Evolutionary conservation across 2,797 vertebrate species (phyloP).

Genomic region (Poecilia gillii): DNA sequence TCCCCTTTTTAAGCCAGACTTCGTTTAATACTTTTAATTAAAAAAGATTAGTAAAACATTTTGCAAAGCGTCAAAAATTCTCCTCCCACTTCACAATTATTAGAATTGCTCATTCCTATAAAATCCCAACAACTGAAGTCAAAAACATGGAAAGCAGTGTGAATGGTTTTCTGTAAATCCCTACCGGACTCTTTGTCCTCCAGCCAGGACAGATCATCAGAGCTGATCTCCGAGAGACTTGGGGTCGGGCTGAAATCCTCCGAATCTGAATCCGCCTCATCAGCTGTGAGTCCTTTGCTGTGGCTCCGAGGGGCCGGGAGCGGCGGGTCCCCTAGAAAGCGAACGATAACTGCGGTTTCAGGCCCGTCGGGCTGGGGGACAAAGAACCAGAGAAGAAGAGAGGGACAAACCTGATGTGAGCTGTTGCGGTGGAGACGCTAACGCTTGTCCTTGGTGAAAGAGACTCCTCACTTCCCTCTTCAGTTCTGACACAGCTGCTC

Average conservation of each 20-base stretch:
- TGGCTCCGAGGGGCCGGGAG: constrained; percentile 16
- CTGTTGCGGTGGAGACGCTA: constrained; percentile 41
- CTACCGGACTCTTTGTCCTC: constrained; percentile 72
- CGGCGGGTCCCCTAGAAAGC: constrained; percentile 41
- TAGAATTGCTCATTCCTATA: background rate
- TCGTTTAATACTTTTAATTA: background rate
- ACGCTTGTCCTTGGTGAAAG: constrained; percentile 55
- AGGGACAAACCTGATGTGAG: constrained; percentile 58
- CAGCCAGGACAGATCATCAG: constrained; percentile 82
- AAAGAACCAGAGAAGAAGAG: background rate
- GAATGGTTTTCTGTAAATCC: background rate
- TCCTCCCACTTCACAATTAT: background rate
- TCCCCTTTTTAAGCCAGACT: background rate
- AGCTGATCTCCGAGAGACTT: constrained; percentile 83
- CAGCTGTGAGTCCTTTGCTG: constrained; percentile 27
- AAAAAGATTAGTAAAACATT: background rate
- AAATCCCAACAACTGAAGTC: background rate
- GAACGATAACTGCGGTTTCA: background rate
- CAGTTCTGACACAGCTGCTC: constrained; percentile 76
- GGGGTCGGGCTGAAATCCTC: constrained; percentile 81
- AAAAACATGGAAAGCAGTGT: background rate
- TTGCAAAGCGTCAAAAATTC: background rate
- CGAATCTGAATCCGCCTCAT: constrained; percentile 68
- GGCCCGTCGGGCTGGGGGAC: background rate
- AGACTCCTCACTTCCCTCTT: constrained; percentile 80